Evolutionary conservation across 2,888 invertebrate species (phyloP), one percentile per base, ranked within the genome.

Genomic region (Iselma pallidipennis): DNA sequence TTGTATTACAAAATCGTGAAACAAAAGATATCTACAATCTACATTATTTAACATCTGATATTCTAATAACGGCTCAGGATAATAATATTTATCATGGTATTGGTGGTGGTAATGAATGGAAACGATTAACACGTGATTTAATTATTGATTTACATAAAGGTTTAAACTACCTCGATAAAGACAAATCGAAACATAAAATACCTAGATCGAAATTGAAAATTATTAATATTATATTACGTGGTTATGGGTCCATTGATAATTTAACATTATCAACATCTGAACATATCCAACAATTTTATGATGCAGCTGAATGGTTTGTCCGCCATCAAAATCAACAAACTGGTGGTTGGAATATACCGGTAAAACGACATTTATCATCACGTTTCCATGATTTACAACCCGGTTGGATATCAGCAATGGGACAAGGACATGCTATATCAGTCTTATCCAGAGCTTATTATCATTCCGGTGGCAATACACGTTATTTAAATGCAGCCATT

Each of bases 391-490:
- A 91, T 71, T 86, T 98, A 51, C 85, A 87, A 70, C 91, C 95
- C 1, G 96, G 96, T 74, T 82, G 91, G 91, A 92, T 96, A 80
- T 98, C 97, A 0, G 95, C 98, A 0, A 99, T 99, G 99, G 96
- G 95, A 2, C 98, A 99, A 80, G 98, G 99, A 0, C 98, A 99
- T 82, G 95, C 91, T 23, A 92, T 99, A 71, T 98, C 98, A 0
- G 88, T 98, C n/a, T 85, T 99, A 55, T 88, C 95, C 0, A 86
- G 99, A 70, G 98, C 98, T 0, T 96, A 91, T 83, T 85, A 91
- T 82, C 89, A 90, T 79, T 94, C 94, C 25, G 87, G 87, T 49
- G 91, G 91, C 0, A 89, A 91, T 76, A 83, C 84, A 59, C 80
- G 85, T 49, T 98, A 95, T 82, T 84, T 98, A 66, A 86, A 88